A percentile compares a stretch with the other conserved stretches of the same genome.
phyloP scores from a whole-genome alignment of 2,888 invertebrate species.

The Rhingia campestris region DNA sequence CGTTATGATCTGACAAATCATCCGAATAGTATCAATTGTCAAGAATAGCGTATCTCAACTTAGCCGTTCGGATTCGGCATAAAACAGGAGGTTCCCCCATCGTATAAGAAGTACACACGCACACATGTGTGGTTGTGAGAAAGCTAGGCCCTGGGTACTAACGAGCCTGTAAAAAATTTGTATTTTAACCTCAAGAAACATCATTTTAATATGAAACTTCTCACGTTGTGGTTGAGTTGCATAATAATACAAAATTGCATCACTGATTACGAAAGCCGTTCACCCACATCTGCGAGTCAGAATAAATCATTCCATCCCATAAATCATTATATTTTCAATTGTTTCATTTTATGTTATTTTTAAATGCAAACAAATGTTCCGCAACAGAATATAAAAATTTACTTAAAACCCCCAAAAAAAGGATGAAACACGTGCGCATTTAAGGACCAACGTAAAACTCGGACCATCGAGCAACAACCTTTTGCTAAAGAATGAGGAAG shows the following conservation, averaged over 20 bases:
- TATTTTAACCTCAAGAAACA: too few relatives aligned
- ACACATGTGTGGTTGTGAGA: too few relatives aligned
- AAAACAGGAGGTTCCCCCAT: too few relatives aligned
- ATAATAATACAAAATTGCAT: constrained; percentile 29
- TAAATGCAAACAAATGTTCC: constrained; percentile 16
- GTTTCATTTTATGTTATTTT: constrained; percentile 21
- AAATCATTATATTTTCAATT: constrained; percentile 40
- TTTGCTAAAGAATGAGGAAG: constrained; percentile 71
- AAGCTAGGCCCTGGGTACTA: too few relatives aligned
- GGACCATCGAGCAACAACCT: constrained; percentile 68
- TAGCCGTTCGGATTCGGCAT: too few relatives aligned
- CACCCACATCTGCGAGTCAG: constrained; percentile 42
- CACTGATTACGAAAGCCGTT: constrained; percentile 24
- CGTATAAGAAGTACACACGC: too few relatives aligned
- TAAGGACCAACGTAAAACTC: constrained; percentile 62
- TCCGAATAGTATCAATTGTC: too few relatives aligned
- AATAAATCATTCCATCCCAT: constrained; percentile 13
- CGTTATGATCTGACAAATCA: too few relatives aligned
- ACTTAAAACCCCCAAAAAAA: constrained; percentile 3
- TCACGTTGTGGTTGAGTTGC: constrained; percentile 1
- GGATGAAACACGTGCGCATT: constrained; percentile 19
- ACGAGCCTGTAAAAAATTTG: too few relatives aligned
- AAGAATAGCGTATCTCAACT: too few relatives aligned
- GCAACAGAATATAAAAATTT: constrained; percentile 9
- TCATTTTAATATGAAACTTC: background rate